These are phyloP conservation scores for Holothuria scabra DNA, from an alignment of 53 echinoderm and acorn worm genomes.

Conservation along the genomic window DNA sequence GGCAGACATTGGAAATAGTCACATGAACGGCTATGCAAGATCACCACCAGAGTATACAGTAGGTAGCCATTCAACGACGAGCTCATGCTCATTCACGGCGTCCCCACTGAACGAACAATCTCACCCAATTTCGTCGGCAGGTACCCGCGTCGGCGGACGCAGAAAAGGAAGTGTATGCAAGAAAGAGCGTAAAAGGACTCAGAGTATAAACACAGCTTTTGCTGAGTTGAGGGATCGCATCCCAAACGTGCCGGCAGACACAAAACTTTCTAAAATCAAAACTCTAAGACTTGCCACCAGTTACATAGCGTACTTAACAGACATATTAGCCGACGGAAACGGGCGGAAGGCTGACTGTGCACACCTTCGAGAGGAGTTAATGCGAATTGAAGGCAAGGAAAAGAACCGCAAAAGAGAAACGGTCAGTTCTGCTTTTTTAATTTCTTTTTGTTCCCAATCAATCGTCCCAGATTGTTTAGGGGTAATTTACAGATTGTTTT, in stretches of 20 bases:
- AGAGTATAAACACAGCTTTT: slow-evolving; percentile 97
- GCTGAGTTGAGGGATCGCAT: slow-evolving; percentile 97
- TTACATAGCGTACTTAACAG: slow-evolving; percentile 95
- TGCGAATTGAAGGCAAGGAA: slow-evolving; percentile 72
- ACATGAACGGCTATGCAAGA: slow-evolving; percentile 11
- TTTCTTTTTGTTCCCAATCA: slow-evolving; percentile 26
- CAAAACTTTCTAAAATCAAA: slow-evolving; percentile 99
- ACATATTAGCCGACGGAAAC: slow-evolving; percentile 77
- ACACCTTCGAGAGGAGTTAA: slow-evolving; percentile 68
- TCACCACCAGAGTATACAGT: slow-evolving; percentile 36
- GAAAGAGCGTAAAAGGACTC: slow-evolving; percentile 93
- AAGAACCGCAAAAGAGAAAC: slow-evolving; percentile 64
- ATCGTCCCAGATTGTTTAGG: neutral
- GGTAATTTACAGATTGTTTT: slow-evolving; percentile 42
- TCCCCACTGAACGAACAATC: slow-evolving; percentile 40
- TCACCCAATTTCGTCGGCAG: slow-evolving; percentile 34
- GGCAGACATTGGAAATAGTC: slow-evolving; percentile 40
- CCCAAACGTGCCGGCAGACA: slow-evolving; percentile 98
- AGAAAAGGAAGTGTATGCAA: slow-evolving; percentile 63
- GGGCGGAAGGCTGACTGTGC: slow-evolving; percentile 59
- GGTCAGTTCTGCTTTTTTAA: slow-evolving; percentile 58
- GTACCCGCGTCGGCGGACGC: slow-evolving; percentile 58
- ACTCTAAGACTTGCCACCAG: slow-evolving; percentile 94
- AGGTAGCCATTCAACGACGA: slow-evolving; percentile 9
- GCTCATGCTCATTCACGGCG: slow-evolving; percentile 15